Evolutionary conservation across 2,797 vertebrate genomes (phyloP).

Genomic region (Eulemur rubriventer): DNA sequence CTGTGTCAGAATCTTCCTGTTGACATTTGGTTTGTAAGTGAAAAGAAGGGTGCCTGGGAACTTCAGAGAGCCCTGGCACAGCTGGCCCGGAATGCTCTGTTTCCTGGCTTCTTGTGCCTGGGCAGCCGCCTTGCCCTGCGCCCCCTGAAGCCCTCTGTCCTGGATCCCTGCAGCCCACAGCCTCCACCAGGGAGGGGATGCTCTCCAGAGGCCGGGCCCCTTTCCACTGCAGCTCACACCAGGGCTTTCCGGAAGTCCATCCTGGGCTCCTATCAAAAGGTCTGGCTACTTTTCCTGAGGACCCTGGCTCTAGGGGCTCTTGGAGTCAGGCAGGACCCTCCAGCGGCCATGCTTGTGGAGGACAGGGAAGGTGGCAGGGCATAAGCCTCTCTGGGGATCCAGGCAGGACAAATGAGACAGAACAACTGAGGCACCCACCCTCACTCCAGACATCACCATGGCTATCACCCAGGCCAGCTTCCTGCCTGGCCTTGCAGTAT

Average conservation of each 20-base stretch:
- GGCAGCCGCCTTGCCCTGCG: background rate
- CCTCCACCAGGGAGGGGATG: accelerated
- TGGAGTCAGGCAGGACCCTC: background rate
- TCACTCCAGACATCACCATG: background rate
- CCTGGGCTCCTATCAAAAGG: background rate
- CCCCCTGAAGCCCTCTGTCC: accelerated
- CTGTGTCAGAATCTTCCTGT: background rate
- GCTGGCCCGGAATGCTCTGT: background rate
- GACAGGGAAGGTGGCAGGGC: background rate
- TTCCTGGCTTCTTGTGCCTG: background rate
- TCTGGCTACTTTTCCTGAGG: background rate
- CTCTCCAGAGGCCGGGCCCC: background rate
- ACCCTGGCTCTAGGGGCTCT: background rate
- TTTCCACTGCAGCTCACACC: background rate
- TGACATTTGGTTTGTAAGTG: background rate
- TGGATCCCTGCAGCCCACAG: too few species aligned
- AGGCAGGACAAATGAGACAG: background rate
- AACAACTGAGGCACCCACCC: background rate
- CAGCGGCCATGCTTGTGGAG: background rate
- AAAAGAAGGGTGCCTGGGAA: background rate
- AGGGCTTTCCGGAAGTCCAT: background rate
- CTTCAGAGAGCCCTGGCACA: background rate
- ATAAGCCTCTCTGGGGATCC: background rate
- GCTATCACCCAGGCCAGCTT: background rate
- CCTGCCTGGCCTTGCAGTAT: accelerated